Conservation (phyloP, 2,797 vertebrate genomes). For the Babyrousa celebensis region DNA sequence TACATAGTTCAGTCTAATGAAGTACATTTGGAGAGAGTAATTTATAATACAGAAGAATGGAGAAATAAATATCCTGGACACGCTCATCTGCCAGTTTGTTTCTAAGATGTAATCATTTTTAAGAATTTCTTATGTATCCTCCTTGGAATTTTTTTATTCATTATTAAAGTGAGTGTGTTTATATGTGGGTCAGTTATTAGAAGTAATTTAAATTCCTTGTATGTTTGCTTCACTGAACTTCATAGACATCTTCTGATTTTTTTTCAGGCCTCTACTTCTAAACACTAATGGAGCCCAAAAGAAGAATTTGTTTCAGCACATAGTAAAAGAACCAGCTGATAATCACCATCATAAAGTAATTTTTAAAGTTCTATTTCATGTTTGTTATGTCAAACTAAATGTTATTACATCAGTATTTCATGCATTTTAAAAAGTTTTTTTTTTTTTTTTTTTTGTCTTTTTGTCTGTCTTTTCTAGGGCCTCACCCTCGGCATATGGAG, state of each 20-base stretch:
- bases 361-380: conserved; percentile 65
- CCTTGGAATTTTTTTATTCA: conserved; percentile 55
- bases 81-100: neutral
- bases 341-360: conserved; percentile 90
- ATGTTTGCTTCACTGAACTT: conserved; percentile 57
- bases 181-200: conserved; percentile 9
- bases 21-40: neutral
- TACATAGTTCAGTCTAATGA: conserved; percentile 12
- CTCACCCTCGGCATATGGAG: too few relatives aligned
- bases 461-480: too few relatives aligned
- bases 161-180: neutral
- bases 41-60: conserved; percentile 7
- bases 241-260: conserved; percentile 72
- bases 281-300: conserved; percentile 96
- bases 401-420: conserved; percentile 62
- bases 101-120: neutral
- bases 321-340: conserved; percentile 95
- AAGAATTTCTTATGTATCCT: neutral
- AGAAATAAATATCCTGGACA: neutral
- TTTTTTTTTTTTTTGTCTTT: too few relatives aligned
- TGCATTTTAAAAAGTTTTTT: conserved; percentile 21
- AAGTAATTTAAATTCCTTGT: conserved; percentile 50
- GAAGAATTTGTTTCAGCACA: conserved; percentile 95
- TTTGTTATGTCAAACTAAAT: conserved; percentile 66
- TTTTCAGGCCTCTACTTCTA: conserved; percentile 95